Conservation (phyloP, 1,140 invertebrate species). For the Drosophila sucinea region DNA sequence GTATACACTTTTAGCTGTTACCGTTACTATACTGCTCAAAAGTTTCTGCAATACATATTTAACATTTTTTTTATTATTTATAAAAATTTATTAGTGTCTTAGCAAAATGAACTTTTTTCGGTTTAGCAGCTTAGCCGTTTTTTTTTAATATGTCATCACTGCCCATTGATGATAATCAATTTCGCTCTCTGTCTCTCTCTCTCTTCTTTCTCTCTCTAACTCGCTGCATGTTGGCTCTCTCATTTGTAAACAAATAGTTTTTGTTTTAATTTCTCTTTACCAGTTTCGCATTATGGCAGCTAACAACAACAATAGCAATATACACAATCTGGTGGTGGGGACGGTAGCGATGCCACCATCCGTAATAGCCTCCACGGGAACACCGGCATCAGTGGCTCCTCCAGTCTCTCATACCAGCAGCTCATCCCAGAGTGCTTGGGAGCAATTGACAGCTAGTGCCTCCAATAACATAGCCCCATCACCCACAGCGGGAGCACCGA, state of each 20-base stretch:
- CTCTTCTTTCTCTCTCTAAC: slow-evolving; percentile 24
- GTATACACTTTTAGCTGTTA: no score
- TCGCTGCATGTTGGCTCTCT: slow-evolving; percentile 6
- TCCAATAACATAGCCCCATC: slow-evolving; percentile 69
- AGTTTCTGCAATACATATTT: no score
- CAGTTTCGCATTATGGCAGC: slow-evolving; percentile 72
- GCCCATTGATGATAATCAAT: slow-evolving; percentile 12
- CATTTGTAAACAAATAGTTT: slow-evolving; percentile 47
- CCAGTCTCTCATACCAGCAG: slow-evolving; percentile 38
- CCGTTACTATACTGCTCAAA: no score
- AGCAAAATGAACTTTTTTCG: background rate
- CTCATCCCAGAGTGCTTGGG: slow-evolving; percentile 76
- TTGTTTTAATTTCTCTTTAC: slow-evolving; percentile 43
- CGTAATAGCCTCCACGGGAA: slow-evolving; percentile 78
- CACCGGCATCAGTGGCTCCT: slow-evolving; percentile 39
- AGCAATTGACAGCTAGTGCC: slow-evolving; percentile 76
- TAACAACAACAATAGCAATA: slow-evolving; percentile 70
- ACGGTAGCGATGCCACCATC: slow-evolving; percentile 54
- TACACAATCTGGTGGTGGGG: slow-evolving; percentile 61
- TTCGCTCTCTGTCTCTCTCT: background rate
- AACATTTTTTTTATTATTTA: no score
- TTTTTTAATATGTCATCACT: slow-evolving; percentile 25
- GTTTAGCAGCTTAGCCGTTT: background rate
- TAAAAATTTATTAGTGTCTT: no score
- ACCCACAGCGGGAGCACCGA: slow-evolving; percentile 42